These are phyloP conservation scores for Heterotilapia buettikoferi DNA, from an alignment of 2,113 vertebrate genomes.

Conservation along the genomic window DNA sequence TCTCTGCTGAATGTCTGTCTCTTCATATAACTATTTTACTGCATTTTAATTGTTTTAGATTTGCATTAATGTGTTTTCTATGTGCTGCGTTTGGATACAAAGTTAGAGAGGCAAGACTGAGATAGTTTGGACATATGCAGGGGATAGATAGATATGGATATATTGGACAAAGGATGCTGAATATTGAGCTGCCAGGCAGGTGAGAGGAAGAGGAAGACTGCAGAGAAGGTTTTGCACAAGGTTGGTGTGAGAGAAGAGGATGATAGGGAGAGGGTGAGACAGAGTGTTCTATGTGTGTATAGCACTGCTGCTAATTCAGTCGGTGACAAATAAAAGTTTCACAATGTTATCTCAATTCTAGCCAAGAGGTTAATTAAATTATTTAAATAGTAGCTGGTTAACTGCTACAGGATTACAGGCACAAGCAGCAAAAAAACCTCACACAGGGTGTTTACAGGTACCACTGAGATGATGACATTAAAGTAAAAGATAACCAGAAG, in stretches of 20 bases:
- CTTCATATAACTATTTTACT: not conserved
- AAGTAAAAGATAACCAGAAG: not conserved
- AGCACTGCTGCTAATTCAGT: not conserved
- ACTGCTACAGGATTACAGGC: not conserved
- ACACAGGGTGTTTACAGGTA: not conserved
- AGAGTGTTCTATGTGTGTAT: not conserved
- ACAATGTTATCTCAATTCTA: rapidly evolving
- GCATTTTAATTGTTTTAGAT: not conserved
- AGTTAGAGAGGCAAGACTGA: rapidly evolving
- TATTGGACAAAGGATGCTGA: not conserved
- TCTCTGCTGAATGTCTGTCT: not conserved
- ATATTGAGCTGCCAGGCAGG: not conserved
- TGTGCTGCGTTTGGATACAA: rapidly evolving
- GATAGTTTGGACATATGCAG: not conserved
- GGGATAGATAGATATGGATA: rapidly evolving
- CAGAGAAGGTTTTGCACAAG: not conserved
- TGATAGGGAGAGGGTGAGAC: not conserved
- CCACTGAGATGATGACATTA: not conserved
- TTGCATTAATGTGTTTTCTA: not conserved
- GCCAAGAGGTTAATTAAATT: rapidly evolving
- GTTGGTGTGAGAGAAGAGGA: not conserved
- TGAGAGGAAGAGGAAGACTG: not conserved
- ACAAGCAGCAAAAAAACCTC: rapidly evolving
- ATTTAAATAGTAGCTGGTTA: not conserved
- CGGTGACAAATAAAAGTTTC: not conserved